A percentile compares a stretch with the other conserved stretches of the same genome.
These are phyloP conservation scores for Cartodere bifasciata DNA, from an alignment of 2,888 invertebrate species.

Conservation along the genomic window DNA sequence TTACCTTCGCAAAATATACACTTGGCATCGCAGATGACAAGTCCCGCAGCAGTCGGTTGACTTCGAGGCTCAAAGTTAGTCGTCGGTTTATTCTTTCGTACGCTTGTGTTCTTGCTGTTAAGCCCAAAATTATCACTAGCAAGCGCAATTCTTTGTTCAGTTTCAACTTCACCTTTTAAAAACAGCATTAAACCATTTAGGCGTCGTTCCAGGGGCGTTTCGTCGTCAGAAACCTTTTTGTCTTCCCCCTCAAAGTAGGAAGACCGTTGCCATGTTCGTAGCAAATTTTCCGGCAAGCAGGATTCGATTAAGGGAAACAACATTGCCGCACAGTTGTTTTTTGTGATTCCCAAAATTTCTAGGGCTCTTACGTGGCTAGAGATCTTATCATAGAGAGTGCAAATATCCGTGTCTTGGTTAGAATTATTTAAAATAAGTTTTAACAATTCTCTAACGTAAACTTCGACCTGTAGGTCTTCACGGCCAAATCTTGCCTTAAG, in stretches of 20 bases:
- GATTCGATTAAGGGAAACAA: constrained; percentile 24
- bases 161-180: constrained; percentile 2
- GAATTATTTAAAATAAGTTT: constrained; percentile 20
- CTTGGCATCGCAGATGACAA: constrained; percentile 12
- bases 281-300: constrained; percentile 19
- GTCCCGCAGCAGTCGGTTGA: constrained; percentile 11
- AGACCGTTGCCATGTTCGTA: constrained; percentile 19
- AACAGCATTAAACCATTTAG: constrained; percentile 4
- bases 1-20: no score
- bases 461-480: constrained; percentile 22
- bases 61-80: no score
- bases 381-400: constrained; percentile 19
- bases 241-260: not conserved
- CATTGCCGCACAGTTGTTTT: constrained; percentile 22
- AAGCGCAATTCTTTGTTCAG: constrained; percentile 3
- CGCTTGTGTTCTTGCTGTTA: not conserved
- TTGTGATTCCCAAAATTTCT: constrained; percentile 19
- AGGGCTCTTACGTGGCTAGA: constrained; percentile 22
- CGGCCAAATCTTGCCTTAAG: no score
- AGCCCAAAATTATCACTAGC: constrained; percentile 3
- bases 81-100: not conserved
- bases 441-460: constrained; percentile 22
- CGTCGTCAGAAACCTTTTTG: no score
- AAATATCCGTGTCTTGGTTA: constrained; percentile 11
- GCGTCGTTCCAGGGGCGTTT: constrained; percentile 3